Evolutionary conservation across 2,888 invertebrate species (phyloP).

Genomic region (Mythimna vitellina): DNA sequence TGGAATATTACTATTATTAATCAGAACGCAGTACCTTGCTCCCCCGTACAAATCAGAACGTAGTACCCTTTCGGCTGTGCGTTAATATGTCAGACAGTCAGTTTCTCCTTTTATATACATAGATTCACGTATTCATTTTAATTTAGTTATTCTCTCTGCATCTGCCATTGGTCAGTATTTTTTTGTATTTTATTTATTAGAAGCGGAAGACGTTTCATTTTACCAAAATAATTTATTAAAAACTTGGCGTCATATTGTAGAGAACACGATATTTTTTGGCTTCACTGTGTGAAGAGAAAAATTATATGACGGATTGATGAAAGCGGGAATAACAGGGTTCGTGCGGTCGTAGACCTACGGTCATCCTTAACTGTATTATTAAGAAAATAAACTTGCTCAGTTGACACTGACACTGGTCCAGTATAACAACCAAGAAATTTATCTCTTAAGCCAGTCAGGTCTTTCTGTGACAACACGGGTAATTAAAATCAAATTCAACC

Average conservation of each 20-base stretch:
- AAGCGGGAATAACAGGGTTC: conserved; percentile 33
- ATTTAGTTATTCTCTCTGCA: conserved; percentile 5
- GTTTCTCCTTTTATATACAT: too few species aligned
- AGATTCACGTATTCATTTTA: conserved; percentile 19
- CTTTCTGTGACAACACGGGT: conserved; percentile 2
- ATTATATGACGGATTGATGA: conserved; percentile 19
- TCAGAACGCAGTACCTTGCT: too few species aligned
- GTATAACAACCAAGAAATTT: background rate
- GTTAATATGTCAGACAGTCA: too few species aligned
- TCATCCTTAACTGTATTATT: conserved; percentile 22
- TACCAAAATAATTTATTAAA: conserved; percentile 16
- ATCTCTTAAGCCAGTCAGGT: background rate
- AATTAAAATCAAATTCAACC: conserved; percentile 2
- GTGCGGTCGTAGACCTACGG: conserved; percentile 26
- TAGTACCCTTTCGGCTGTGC: too few species aligned
- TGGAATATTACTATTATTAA: too few species aligned
- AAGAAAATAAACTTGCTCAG: conserved; percentile 1
- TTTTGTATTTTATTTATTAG: conserved; percentile 14
- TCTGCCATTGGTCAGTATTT: conserved; percentile 25
- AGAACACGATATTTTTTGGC: conserved; percentile 27
- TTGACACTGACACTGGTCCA: background rate
- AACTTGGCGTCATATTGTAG: conserved; percentile 29
- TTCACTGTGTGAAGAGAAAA: conserved; percentile 11
- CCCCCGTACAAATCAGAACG: too few species aligned
- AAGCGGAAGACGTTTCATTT: background rate